Evolutionary conservation across 2,888 invertebrate species (phyloP), one percentile per base, ranked within the genome.

Genomic region (Pomacea canaliculata): DNA sequence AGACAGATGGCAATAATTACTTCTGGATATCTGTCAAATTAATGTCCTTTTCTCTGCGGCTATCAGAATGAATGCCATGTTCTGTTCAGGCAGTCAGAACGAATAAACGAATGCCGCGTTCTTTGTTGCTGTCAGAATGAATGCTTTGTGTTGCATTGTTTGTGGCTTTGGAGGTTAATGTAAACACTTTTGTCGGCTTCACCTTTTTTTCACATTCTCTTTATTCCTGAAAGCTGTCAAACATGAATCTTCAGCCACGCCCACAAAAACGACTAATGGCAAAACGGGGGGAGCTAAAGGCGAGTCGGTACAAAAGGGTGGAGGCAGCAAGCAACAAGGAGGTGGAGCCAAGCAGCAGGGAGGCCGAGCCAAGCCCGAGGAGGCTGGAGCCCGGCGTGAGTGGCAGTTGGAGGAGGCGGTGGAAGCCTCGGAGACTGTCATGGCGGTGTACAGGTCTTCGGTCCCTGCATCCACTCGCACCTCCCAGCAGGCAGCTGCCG

Each of bases 401-500:
- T 74, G 74, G 74, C 74, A 62, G 74, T 68, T 74, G 74, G 74
- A 74, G 51, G 74, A 74, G 49, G 69, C 69, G 60, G 70, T 76
- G 56, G 70, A 76, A 27, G 65, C 76, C n/a, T 70, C 76, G 18
- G 76, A 71, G 56, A 71, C 76, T n/a, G 70, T 59, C 56, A 60
- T 70, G 70, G 71, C 70, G 5, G 76, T 76, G 63, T 76, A 76
- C 66, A 65, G 67, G 71, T 71, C 76, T 12, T 71, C 76, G 5
- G 71, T 76, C 8, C 70, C 70, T 60, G 70, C 76, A 12, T 56
- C 70, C 51, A 70, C 76, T 56, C 74, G 74, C 27, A 59, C 74
- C 46, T 74, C 74, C 9, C 73, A 68, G n/a, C 56, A 67, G 23
- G 9, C 73, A 66, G 59, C 74, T 51, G 49, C 63, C n/a, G 37